Base-by-base conservation (phyloP, 1,140 invertebrate genomes). In the Caenorhabditis latens region DNA sequence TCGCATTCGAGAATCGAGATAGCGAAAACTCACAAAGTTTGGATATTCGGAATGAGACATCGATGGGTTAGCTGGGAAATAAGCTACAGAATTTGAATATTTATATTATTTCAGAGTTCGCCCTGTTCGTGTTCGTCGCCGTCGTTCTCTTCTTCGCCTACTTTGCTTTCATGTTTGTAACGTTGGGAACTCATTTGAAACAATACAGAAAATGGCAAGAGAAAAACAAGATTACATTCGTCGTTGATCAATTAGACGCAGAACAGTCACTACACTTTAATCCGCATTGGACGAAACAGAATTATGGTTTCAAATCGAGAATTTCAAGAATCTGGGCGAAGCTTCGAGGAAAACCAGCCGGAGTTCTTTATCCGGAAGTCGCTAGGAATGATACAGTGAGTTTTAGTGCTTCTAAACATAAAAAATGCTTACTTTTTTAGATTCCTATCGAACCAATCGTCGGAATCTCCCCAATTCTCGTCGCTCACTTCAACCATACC, bases 131-230 rank as follows among this genome's bases (percentile, higher is more conserved):
- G 14, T 61, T 85, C 48, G 67, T 85, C 9, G 55, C 67, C 19
- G 8, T 55, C 14, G 50, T 55, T 9, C 46, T 79, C 2, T 79
- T 85, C 24, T 55, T 75, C 24, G 43, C 63, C 16, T 85, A 55
- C 65, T n/a, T 50, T 6, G 19, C 40, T 53, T 79, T 79, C n/a
- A 4, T 79, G 19, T 32, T 58, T 9, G 16, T 57, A 5, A 79
- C 84, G 4, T 4, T 57, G 4, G 21, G 46, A 40, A 50, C 6
- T 53, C 84, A 85, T 21, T n/a, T 75, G 4, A 2, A 4, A n/a
- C 84, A 85, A 53, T 85, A 71, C 53, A 65, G 46, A 14, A 11
- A 5, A n/a, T 85, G 84, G 84, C 84, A 85, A 67, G 67, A 46
- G 4, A 58, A 85, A 21, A 65, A 85, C 50, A 85, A 40, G 67